Evolutionary conservation across 2,888 invertebrate species (phyloP).

Genomic region (Teleiodes luculella): DNA sequence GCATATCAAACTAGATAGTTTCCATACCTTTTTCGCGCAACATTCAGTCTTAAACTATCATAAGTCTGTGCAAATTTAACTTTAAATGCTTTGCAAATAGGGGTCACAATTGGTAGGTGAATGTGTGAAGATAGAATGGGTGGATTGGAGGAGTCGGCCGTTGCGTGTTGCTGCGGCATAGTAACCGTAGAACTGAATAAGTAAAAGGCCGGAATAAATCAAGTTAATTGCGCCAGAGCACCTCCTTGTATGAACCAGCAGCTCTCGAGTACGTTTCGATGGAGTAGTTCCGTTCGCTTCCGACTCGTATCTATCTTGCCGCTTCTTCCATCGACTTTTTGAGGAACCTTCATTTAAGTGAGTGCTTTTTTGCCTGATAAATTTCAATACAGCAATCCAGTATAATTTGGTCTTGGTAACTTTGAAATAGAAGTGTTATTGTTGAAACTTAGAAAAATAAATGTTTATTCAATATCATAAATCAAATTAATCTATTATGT

Average conservation of each 20-base stretch:
- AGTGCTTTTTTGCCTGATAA: neutral
- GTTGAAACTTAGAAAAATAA: no score
- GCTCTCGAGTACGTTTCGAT: slow-evolving; percentile 59
- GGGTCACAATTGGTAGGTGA: slow-evolving; percentile 27
- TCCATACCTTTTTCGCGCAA: slow-evolving; percentile 31
- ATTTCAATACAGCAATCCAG: neutral
- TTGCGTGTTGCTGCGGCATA: slow-evolving; percentile 61
- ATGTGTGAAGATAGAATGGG: slow-evolving; percentile 31
- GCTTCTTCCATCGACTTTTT: slow-evolving; percentile 11
- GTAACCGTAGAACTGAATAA: slow-evolving; percentile 73
- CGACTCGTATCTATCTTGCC: slow-evolving; percentile 23
- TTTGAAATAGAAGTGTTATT: no score
- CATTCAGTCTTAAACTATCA: slow-evolving; percentile 26
- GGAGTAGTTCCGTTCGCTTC: slow-evolving; percentile 44
- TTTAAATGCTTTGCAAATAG: slow-evolving; percentile 24
- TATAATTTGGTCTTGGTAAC: no score
- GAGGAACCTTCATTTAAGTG: slow-evolving; percentile 5
- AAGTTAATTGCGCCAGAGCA: slow-evolving; percentile 75
- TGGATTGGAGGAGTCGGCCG: slow-evolving; percentile 39
- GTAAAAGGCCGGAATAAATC: slow-evolving; percentile 76
- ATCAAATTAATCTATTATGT: no score
- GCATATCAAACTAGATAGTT: slow-evolving; percentile 50
- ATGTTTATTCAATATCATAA: no score
- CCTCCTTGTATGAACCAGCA: slow-evolving; percentile 69
- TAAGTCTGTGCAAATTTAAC: slow-evolving; percentile 17